Evolutionary conservation across 2,888 invertebrate genomes (phyloP), one percentile per base, ranked within the genome.

Genomic region (Lycophotia porphyrea): DNA sequence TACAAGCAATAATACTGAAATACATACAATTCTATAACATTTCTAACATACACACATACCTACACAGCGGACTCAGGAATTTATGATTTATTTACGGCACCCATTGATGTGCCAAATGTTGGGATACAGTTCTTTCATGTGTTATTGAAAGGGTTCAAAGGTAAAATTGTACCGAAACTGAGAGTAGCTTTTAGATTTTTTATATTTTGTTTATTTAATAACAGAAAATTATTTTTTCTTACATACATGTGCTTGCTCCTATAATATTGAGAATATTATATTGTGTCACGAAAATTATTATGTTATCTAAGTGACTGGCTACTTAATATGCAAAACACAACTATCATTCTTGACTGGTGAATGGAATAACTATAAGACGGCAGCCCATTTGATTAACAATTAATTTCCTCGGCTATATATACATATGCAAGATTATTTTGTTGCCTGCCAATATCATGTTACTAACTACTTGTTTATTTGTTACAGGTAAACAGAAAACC

Each of bases 91-190:
- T 81, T 81, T 66, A 81, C 67, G 49, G 49, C 47, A 49, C 42
- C 55, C 65, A 55, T 81, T 55, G 13, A 72, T 58, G 69, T 42
- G 65, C 55, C 34, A 66, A 69, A 58, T 67, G 39, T 61, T 55
- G 34, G 13, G 18, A 71, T 68, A 61, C n/a, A 74, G n/a, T 44
- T 67, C 49, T 71, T 64, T 76, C 36, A 69, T 81, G 65, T 77
- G 42, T 76, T 81, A 76, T 81, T 81, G 55, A 76, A 58, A 72
- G 55, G 81, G 76, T 75, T 61, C 65, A 71, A 80, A 81, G 66
- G 70, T 70, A 44, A 31, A 34, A 60, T 80, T 69, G 47, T 55
- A 75, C 24, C 61, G 55, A 39, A 61, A 74, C 27, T 47, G 21
- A 15, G 21, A 49, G 42, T 42, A 68, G 49, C 64, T 65, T 68